phyloP scores from a whole-genome alignment of 2,113 vertebrate species.

The Ploceus nigricollis region DNA sequence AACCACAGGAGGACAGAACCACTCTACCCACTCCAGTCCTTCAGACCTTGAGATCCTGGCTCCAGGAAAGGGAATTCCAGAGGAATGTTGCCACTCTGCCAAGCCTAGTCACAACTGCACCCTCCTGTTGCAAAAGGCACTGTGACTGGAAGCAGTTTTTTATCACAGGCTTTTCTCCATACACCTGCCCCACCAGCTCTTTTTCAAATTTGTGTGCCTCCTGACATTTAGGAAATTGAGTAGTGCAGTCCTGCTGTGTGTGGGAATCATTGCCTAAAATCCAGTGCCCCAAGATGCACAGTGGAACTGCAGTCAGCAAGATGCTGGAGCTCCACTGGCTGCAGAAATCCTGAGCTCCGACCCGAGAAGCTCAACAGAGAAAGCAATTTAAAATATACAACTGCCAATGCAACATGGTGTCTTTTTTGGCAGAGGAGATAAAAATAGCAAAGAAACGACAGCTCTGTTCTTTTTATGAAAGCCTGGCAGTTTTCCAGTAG shows the following conservation, averaged over 20 bases:
- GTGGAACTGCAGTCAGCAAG: background rate
- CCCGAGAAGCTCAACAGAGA: background rate
- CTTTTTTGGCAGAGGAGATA: constrained; percentile 68
- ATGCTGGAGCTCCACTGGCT: background rate
- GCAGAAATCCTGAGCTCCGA: background rate
- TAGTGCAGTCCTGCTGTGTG: background rate
- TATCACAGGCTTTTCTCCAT: background rate
- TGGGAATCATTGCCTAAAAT: background rate
- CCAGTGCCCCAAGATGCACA: background rate
- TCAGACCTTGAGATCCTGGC: background rate
- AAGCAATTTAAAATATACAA: constrained; percentile 21
- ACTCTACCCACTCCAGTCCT: background rate
- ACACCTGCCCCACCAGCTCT: background rate
- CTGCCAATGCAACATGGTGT: constrained; percentile 55
- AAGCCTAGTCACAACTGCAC: background rate
- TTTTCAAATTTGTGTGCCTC: background rate
- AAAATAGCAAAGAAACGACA: constrained; percentile 77
- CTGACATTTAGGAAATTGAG: background rate
- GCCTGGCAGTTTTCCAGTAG: constrained; percentile 72
- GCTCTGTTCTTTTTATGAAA: constrained; percentile 71
- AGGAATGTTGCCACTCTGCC: background rate
- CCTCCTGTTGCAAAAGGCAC: background rate
- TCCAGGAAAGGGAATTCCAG: background rate
- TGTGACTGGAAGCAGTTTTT: background rate
- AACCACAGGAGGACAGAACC: background rate